These are phyloP conservation scores for Drosophila merina DNA, from an alignment of 2,888 invertebrate genomes.

Conservation along the genomic window DNA sequence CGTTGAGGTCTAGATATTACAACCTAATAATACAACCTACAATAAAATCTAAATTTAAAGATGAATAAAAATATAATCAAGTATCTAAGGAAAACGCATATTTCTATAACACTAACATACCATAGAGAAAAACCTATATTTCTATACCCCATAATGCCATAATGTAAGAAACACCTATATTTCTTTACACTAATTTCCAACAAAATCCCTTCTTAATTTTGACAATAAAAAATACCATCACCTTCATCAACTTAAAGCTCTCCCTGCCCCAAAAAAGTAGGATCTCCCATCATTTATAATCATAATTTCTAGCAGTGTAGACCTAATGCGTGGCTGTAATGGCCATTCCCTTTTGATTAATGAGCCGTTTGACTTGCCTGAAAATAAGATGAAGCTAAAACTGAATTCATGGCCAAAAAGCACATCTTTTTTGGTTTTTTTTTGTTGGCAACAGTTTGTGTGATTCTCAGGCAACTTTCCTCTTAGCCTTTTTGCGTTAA, in stretches of 20 bases:
- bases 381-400: not conserved
- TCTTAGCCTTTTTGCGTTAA: constrained; percentile 11
- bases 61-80: not conserved
- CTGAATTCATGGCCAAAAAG: constrained; percentile 17
- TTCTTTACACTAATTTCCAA: not conserved
- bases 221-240: not conserved
- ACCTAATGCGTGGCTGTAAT: constrained; percentile 53
- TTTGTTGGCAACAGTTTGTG: not conserved
- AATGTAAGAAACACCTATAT: no score
- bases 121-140: no score
- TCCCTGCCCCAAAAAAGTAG: not conserved
- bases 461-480: constrained; percentile 39
- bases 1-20: not conserved
- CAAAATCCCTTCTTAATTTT: not conserved
- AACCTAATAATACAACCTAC: not conserved
- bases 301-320: constrained; percentile 21
- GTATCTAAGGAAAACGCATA: not conserved
- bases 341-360: constrained; percentile 64
- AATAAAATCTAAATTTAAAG: constrained; percentile 1
- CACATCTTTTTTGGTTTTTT: not conserved
- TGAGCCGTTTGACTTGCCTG: constrained; percentile 61
- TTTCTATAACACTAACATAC: no score
- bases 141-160: no score
- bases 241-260: not conserved
- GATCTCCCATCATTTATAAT: not conserved